A percentile compares a stretch with the other conserved stretches of the same genome.
These are phyloP conservation scores for Apomyelois bistriatella DNA, from an alignment of 2,888 invertebrate species.

Conservation along the genomic window DNA sequence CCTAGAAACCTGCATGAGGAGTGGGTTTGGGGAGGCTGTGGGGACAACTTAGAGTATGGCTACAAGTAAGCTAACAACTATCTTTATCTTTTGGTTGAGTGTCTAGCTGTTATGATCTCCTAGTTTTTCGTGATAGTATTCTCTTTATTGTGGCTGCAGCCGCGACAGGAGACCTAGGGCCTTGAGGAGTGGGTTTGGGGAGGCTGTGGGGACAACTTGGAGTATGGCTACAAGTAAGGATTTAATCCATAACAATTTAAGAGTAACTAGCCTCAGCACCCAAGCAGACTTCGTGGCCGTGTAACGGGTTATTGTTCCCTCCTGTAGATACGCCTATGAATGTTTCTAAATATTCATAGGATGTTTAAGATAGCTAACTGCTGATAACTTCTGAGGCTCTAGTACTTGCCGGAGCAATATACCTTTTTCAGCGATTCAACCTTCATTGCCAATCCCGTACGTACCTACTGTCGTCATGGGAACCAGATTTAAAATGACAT, in stretches of 20 bases:
- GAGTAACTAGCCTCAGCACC: no score
- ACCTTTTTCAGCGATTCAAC: conserved; percentile 10
- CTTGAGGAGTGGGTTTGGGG: conserved; percentile 98
- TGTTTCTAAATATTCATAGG: no score
- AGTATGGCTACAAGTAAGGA: conserved; percentile 96
- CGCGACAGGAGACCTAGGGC: conserved; percentile 89
- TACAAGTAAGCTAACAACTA: conserved; percentile 85
- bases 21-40: conserved; percentile 99
- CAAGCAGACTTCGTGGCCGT: no score
- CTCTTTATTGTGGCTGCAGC: conserved; percentile 94
- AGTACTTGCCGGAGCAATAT: conserved; percentile 5
- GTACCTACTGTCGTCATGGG: neutral
- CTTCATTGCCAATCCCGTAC: neutral
- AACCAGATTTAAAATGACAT: neutral
- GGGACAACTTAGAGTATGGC: conserved; percentile 97
- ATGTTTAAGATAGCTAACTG: no score
- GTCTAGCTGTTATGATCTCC: no score
- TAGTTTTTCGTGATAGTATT: conserved; percentile 86
- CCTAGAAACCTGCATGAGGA: conserved; percentile 92
- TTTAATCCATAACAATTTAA: no score
- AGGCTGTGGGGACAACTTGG: conserved; percentile 98
- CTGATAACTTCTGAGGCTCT: conserved; percentile 16
- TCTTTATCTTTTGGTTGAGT: no score
- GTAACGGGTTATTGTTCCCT: no score
- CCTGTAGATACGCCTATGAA: no score